Percentiles rank a stretch among this genome's conserved stretches.
phyloP scores from a whole-genome alignment of 2,113 vertebrate species.

The Brienomyrus brachyistius region DNA sequence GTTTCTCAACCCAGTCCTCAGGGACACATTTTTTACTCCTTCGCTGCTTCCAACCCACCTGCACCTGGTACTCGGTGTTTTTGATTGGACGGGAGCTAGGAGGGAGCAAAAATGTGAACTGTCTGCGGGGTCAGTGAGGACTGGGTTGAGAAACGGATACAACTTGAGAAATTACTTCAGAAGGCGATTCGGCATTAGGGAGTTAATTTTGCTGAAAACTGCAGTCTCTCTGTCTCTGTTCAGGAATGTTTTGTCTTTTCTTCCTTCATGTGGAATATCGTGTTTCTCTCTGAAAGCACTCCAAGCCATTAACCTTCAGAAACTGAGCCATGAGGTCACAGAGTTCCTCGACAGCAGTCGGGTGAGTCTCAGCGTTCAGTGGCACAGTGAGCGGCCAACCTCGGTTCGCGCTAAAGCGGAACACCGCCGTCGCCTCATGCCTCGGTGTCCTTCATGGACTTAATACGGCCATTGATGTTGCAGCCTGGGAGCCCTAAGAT shows the following conservation, averaged over 20 bases:
- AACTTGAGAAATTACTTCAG: neutral
- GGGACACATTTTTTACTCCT: neutral
- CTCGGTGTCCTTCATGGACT: neutral
- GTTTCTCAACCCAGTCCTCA: neutral
- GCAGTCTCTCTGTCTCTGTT: neutral
- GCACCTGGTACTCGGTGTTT: neutral
- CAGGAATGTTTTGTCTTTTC: neutral
- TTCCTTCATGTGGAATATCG: neutral
- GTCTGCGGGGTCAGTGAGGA: neutral
- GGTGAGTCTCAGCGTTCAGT: constrained; percentile 47
- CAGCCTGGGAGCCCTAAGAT: constrained; percentile 74
- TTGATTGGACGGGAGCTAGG: neutral
- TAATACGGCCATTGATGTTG: neutral
- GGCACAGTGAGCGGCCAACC: neutral
- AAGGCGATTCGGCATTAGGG: neutral
- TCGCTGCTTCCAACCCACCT: neutral
- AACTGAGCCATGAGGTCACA: constrained; percentile 60
- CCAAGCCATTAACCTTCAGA: constrained; percentile 82
- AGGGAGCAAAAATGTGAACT: neutral
- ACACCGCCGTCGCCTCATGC: neutral
- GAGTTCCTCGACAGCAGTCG: constrained; percentile 61
- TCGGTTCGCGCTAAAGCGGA: neutral
- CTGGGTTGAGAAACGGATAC: neutral
- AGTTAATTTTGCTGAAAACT: neutral
- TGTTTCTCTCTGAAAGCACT: constrained; percentile 44